A percentile compares a stretch with the other conserved stretches of the same genome.
Evolutionary conservation across 2,888 invertebrate species (phyloP).

Genomic region (Clitarchus hookeri): DNA sequence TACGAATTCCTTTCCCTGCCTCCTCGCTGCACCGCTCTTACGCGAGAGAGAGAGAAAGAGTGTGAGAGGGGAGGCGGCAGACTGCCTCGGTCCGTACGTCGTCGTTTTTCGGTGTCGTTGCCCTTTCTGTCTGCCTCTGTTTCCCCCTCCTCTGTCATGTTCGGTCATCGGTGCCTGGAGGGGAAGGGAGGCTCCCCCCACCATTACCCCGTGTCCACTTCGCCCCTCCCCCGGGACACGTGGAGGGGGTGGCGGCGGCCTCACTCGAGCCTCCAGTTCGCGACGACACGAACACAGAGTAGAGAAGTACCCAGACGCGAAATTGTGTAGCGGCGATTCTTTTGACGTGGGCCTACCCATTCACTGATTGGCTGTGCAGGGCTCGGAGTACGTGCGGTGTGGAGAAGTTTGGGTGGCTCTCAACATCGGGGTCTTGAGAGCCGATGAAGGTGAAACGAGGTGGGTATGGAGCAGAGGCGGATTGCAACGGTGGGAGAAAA

Average conservation of each 20-base stretch:
- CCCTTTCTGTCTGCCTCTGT: constrained; percentile 50
- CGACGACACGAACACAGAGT: neutral
- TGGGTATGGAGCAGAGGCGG: no score
- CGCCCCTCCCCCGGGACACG: constrained; percentile 38
- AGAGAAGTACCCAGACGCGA: no score
- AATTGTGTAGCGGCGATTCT: no score
- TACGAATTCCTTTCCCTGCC: constrained; percentile 46
- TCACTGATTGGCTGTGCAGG: no score
- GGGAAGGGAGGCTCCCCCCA: constrained; percentile 20
- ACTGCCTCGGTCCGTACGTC: constrained; percentile 3
- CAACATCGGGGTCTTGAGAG: no score
- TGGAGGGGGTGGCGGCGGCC: constrained; percentile 43
- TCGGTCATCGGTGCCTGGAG: constrained; percentile 4
- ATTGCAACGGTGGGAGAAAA: no score
- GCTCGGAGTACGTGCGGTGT: no score
- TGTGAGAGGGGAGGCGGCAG: neutral
- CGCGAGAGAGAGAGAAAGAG: neutral
- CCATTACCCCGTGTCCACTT: constrained; percentile 34
- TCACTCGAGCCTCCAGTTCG: constrained; percentile 37
- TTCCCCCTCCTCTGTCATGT: constrained; percentile 33
- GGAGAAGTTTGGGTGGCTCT: no score
- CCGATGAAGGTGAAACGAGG: no score
- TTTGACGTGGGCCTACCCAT: no score
- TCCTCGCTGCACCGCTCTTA: constrained; percentile 22
- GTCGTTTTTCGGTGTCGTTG: constrained; percentile 50